Evolutionary conservation across 2,888 invertebrate genomes (phyloP).

Genomic region (Cheilosia pagana): DNA sequence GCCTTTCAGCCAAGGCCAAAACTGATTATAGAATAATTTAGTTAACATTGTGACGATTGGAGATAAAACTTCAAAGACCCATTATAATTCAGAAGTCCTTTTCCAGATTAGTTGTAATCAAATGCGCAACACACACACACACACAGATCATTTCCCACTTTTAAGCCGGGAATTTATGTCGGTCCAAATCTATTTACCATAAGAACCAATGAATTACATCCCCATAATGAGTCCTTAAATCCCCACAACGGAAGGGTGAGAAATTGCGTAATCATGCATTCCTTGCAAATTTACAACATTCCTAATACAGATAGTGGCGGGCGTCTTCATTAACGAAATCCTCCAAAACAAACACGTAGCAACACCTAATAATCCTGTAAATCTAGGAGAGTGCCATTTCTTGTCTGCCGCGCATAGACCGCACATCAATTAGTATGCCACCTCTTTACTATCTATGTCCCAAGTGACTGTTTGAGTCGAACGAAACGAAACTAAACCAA

Average conservation of each 20-base stretch:
- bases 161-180: conserved; percentile 16
- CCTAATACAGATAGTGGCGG: neutral
- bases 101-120: conserved; percentile 1
- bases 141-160: neutral
- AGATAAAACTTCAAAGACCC: conserved; percentile 1
- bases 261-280: conserved; percentile 5
- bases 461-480: conserved; percentile 28
- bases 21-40: neutral
- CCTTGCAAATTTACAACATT: conserved; percentile 5
- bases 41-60: neutral
- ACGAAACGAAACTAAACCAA: neutral
- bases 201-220: neutral
- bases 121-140: neutral
- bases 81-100: conserved; percentile 26
- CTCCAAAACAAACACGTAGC: conserved; percentile 37
- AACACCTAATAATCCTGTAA: conserved; percentile 50
- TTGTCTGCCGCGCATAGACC: conserved; percentile 14
- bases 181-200: conserved; percentile 15
- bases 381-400: conserved; percentile 24
- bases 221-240: conserved; percentile 18
- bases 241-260: neutral
- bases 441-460: conserved; percentile 5
- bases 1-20: neutral
- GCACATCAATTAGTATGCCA: conserved; percentile 51
- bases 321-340: conserved; percentile 48